A percentile compares a stretch with the other conserved stretches of the same genome.
Conservation (phyloP, 2,888 invertebrate genomes). For the Brenthis ino region DNA sequence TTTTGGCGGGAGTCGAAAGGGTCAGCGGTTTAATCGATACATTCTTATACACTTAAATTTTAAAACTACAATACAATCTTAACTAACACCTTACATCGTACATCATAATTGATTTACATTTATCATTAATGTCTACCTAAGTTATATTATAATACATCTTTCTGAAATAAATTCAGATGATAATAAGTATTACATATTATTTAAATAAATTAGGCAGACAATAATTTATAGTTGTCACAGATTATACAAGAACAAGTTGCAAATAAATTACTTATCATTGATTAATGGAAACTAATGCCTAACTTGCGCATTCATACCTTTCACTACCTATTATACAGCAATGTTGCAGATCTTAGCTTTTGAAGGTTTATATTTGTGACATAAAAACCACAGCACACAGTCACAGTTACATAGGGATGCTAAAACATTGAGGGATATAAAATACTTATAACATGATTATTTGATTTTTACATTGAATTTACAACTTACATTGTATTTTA, state of each 20-base stretch:
- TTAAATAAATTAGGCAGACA: slow-evolving; percentile 59
- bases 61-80: slow-evolving; percentile 66
- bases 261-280: slow-evolving; percentile 48
- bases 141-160: slow-evolving; percentile 58
- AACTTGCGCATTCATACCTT: slow-evolving; percentile 50
- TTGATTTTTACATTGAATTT: slow-evolving; percentile 65
- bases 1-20: slow-evolving; percentile 40
- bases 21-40: slow-evolving; percentile 40
- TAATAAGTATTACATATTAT: slow-evolving; percentile 48
- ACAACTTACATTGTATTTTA: slow-evolving; percentile 53
- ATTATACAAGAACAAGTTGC: slow-evolving; percentile 44
- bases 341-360: slow-evolving; percentile 60
- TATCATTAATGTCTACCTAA: slow-evolving; percentile 65
- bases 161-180: slow-evolving; percentile 56
- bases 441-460: slow-evolving; percentile 53
- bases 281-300: slow-evolving; percentile 47
- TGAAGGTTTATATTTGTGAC: slow-evolving; percentile 63
- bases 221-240: slow-evolving; percentile 50
- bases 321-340: slow-evolving; percentile 54
- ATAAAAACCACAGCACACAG: slow-evolving; percentile 55
- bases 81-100: slow-evolving; percentile 60
- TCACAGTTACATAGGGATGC: slow-evolving; percentile 52
- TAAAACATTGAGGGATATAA: slow-evolving; percentile 48
- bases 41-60: slow-evolving; percentile 59
- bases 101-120: slow-evolving; percentile 68